A percentile compares a stretch with the other conserved stretches of the same genome.
phyloP scores from a whole-genome alignment of 2,888 invertebrate genomes.

The Tetrapedia diversipes region DNA sequence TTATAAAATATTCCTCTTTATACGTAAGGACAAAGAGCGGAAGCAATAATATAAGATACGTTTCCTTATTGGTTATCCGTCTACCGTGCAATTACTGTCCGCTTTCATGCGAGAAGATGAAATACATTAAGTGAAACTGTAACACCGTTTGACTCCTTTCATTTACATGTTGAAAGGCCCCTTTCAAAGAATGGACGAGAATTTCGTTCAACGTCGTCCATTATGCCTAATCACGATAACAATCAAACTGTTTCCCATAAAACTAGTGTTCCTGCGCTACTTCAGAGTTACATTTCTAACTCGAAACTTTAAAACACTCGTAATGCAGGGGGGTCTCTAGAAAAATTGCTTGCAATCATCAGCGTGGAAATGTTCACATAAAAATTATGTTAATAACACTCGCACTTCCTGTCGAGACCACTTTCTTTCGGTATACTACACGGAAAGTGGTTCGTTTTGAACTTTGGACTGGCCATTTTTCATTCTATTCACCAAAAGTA shows the following conservation, averaged over 20 bases:
- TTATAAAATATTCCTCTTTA: background rate
- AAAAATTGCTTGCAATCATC: background rate
- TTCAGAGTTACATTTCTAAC: background rate
- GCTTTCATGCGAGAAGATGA: slow-evolving; percentile 4
- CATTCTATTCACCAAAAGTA: background rate
- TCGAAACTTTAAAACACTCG: background rate
- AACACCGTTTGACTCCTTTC: background rate
- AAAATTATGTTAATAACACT: background rate
- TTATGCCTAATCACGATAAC: slow-evolving; percentile 14
- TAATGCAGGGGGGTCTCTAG: background rate
- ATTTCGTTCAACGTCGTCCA: slow-evolving; percentile 3
- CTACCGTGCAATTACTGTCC: background rate
- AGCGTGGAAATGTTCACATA: background rate
- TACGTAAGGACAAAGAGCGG: slow-evolving; percentile 4
- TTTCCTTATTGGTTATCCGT: background rate
- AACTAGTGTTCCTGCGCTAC: background rate
- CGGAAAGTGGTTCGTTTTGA: background rate
- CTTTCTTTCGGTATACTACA: background rate
- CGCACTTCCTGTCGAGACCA: background rate
- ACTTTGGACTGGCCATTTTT: background rate
- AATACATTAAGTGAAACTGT: slow-evolving; percentile 9
- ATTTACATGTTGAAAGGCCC: background rate
- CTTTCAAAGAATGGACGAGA: background rate
- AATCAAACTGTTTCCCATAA: background rate
- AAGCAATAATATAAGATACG: background rate